Evolutionary conservation across 2,888 invertebrate species (phyloP).

Genomic region (Macaria notata): DNA sequence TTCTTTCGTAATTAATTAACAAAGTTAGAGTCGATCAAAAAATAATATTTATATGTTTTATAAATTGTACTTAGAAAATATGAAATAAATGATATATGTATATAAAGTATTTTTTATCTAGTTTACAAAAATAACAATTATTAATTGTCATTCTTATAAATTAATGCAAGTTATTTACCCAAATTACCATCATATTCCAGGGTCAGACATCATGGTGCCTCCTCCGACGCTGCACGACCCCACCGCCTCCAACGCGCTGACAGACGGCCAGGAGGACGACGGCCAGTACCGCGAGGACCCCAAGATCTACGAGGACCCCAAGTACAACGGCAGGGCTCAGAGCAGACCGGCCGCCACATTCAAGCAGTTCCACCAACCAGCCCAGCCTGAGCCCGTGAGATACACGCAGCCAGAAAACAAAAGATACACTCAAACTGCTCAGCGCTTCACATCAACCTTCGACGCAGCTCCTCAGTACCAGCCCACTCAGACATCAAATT

Average conservation of each 20-base stretch:
- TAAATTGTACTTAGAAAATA: too few relatives aligned
- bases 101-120: too few relatives aligned
- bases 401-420: constrained; percentile 15
- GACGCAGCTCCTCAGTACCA: constrained; percentile 41
- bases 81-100: too few relatives aligned
- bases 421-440: constrained; percentile 19
- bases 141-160: too few relatives aligned
- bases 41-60: too few relatives aligned
- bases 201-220: constrained; percentile 88
- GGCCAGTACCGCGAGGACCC: constrained; percentile 94
- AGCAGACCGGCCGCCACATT: constrained; percentile 45
- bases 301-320: constrained; percentile 88
- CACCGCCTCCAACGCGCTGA: constrained; percentile 70
- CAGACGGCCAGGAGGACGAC: constrained; percentile 89
- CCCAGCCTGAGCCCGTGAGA: constrained; percentile 41
- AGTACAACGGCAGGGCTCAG: constrained; percentile 72
- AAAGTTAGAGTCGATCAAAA: too few relatives aligned
- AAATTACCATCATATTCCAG: constrained; percentile 50
- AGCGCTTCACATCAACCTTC: constrained; percentile 30
- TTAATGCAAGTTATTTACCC: too few relatives aligned
- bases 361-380: constrained; percentile 54
- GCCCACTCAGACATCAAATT: constrained; percentile 39
- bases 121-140: too few relatives aligned
- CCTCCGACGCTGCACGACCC: constrained; percentile 87
- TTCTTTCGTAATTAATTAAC: too few relatives aligned